Evolutionary conservation across 1,140 invertebrate genomes (phyloP).

Genomic region (Procambarus virginalis): DNA sequence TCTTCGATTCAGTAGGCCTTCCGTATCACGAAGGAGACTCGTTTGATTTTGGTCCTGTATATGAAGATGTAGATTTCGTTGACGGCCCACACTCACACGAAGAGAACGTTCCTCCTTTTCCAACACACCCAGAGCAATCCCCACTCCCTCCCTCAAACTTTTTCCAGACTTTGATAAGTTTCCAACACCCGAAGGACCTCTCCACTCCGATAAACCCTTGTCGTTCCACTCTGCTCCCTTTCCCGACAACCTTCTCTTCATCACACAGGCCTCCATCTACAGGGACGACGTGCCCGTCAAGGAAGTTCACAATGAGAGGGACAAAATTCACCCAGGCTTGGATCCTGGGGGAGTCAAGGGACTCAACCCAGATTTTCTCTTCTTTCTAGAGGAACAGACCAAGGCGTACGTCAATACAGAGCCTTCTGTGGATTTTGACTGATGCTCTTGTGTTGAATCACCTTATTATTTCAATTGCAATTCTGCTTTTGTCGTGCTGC

Average conservation of each 20-base stretch:
- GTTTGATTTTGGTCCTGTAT: neutral
- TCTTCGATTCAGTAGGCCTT: constrained; percentile 8
- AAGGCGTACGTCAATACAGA: constrained; percentile 21
- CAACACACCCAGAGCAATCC: neutral
- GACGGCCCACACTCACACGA: neutral
- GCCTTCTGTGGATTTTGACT: neutral
- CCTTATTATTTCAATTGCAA: too few species aligned
- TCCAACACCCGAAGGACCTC: too few species aligned
- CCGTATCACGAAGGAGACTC: neutral
- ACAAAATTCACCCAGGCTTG: constrained; percentile 45
- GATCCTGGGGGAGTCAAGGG: constrained; percentile 47
- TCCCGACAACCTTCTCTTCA: constrained; percentile 33
- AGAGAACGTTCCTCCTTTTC: neutral
- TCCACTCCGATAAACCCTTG: neutral
- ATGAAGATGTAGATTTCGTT: neutral
- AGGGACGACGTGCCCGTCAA: constrained; percentile 53
- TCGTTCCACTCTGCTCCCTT: neutral
- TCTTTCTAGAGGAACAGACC: constrained; percentile 26
- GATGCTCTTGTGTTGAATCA: neutral
- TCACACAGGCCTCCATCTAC: constrained; percentile 51
- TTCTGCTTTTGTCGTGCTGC: neutral
- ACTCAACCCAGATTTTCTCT: constrained; percentile 36
- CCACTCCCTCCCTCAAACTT: neutral
- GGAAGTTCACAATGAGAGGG: constrained; percentile 51
- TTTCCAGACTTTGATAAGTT: too few species aligned